Conservation (phyloP, 1,140 invertebrate genomes). For the Drosophila sturtevanti region DNA sequence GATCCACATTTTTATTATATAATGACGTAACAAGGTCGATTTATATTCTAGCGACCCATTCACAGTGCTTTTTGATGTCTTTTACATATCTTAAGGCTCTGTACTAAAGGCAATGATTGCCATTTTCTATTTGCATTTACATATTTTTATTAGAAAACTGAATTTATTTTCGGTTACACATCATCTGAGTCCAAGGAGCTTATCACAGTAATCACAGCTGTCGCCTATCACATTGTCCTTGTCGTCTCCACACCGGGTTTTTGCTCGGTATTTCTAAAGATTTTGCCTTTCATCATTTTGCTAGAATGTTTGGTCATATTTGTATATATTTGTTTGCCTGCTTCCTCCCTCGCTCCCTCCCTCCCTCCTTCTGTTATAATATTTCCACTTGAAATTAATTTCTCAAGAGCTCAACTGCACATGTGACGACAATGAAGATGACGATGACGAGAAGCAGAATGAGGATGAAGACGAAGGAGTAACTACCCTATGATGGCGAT, state of each 20-base stretch:
- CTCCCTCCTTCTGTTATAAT: conserved; percentile 49
- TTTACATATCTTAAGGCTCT: neutral
- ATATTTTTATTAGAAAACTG: neutral
- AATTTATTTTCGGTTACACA: conserved; percentile 12
- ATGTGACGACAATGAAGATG: conserved; percentile 58
- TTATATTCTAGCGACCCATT: too few species aligned
- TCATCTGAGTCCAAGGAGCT: conserved; percentile 15
- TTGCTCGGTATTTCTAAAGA: neutral
- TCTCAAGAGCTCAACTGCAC: conserved; percentile 78
- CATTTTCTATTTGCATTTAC: neutral
- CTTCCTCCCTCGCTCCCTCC: neutral
- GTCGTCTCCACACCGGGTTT: neutral
- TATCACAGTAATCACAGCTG: conserved; percentile 41
- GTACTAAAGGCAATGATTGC: neutral
- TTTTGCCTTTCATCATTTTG: conserved; percentile 11
- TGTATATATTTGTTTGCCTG: conserved; percentile 71
- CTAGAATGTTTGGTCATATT: conserved; percentile 49
- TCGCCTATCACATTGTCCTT: conserved; percentile 18
- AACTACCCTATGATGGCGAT: neutral
- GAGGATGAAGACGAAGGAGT: conserved; percentile 33
- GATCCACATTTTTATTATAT: too few species aligned
- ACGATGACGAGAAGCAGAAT: neutral
- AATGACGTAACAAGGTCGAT: too few species aligned
- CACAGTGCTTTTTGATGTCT: neutral
- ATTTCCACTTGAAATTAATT: conserved; percentile 80